Conservation (phyloP, 2,888 invertebrate genomes). For the Oscheius sp. region DNA sequence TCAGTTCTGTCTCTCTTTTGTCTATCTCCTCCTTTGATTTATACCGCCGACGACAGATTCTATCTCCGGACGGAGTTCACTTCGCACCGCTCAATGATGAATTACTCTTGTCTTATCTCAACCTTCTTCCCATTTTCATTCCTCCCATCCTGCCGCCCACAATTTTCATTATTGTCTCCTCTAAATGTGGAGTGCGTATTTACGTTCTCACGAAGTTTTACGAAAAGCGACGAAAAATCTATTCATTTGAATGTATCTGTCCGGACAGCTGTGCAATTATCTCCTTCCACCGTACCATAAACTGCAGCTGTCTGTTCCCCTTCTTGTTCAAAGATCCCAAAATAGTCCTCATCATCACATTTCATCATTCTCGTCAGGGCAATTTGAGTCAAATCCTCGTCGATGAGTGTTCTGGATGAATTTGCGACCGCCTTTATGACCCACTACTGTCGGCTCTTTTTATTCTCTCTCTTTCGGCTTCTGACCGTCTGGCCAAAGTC, state of each 20-base stretch:
- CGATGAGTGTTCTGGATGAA: too few relatives aligned
- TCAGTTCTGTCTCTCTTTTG: too few relatives aligned
- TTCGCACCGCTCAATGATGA: slow-evolving; percentile 9
- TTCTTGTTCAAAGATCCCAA: not conserved
- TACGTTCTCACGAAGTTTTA: not conserved
- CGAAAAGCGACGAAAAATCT: slow-evolving; percentile 1
- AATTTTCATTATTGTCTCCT: not conserved
- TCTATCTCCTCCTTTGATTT: not conserved
- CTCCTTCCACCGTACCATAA: not conserved
- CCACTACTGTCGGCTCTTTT: not conserved
- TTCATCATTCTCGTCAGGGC: slow-evolving; percentile 12
- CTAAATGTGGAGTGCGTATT: not conserved
- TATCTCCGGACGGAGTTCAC: slow-evolving; percentile 9
- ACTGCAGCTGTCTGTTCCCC: not conserved
- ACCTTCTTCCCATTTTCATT: not conserved
- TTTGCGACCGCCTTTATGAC: not conserved
- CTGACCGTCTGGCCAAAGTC: too few relatives aligned
- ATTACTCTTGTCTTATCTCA: not conserved
- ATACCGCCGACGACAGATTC: not conserved
- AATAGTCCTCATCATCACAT: not conserved
- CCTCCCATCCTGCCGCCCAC: not conserved
- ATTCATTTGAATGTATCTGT: too few relatives aligned
- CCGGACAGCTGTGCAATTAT: slow-evolving; percentile 17
- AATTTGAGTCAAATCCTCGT: too few relatives aligned
- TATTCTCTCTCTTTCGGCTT: too few relatives aligned